Conservation (phyloP, 1,140 invertebrate species). For the Hyposmocoma kahamanoa region DNA sequence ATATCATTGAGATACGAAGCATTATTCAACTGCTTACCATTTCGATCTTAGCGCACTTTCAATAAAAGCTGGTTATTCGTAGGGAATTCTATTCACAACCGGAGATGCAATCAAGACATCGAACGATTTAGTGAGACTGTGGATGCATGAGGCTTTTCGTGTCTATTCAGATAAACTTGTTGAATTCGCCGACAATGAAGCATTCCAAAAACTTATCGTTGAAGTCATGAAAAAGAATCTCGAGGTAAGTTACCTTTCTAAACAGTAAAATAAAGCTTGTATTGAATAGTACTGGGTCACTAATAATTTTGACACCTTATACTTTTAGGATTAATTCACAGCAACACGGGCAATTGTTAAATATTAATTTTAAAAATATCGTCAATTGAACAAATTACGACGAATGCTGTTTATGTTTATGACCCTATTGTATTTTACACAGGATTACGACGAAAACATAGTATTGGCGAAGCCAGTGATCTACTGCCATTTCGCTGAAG, state of each 20-base stretch:
- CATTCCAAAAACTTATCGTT: conserved; percentile 82
- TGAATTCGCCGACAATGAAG: conserved; percentile 82
- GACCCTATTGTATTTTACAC: conserved; percentile 1
- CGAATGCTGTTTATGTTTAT: too few species aligned
- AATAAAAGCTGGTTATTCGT: too few species aligned
- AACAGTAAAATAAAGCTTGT: background rate
- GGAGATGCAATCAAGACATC: conserved; percentile 83
- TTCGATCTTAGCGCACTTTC: too few species aligned
- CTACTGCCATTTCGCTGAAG: conserved; percentile 93
- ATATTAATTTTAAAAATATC: too few species aligned
- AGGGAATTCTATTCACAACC: conserved; percentile 93
- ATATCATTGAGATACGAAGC: too few species aligned
- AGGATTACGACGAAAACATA: conserved; percentile 61
- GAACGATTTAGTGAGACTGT: conserved; percentile 84
- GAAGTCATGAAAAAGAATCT: conserved; percentile 91
- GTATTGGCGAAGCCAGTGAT: conserved; percentile 81
- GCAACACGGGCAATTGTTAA: too few species aligned
- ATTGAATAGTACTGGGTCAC: too few species aligned
- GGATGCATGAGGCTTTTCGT: conserved; percentile 91
- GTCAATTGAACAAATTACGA: too few species aligned
- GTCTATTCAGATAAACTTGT: conserved; percentile 95
- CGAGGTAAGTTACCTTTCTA: conserved; percentile 76
- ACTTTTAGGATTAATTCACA: too few species aligned
- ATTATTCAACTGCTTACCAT: too few species aligned
- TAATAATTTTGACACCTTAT: too few species aligned